Percentiles rank a stretch among this genome's conserved stretches.
phyloP scores from a whole-genome alignment of 2,888 invertebrate species.

The Orthosia gracilis region DNA sequence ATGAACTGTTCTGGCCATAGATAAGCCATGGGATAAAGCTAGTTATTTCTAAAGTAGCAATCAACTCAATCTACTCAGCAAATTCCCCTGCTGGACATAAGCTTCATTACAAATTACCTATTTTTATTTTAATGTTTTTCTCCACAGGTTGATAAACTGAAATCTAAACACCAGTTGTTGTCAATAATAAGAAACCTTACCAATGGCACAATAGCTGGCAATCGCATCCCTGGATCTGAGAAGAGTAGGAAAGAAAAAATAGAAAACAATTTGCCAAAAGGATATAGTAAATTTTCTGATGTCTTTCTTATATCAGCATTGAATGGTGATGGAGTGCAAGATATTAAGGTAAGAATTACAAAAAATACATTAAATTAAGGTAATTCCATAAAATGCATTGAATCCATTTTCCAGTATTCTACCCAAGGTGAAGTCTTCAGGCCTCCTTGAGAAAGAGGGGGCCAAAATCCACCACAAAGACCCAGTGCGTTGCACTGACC shows the following conservation, averaged over 20 bases:
- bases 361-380: no score
- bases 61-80: no score
- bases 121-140: slow-evolving; percentile 1
- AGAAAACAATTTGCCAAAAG: slow-evolving; percentile 71
- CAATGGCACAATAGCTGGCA: slow-evolving; percentile 89
- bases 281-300: slow-evolving; percentile 93
- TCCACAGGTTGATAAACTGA: slow-evolving; percentile 93
- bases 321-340: slow-evolving; percentile 94
- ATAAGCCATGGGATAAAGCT: no score
- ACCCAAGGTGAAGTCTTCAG: neutral
- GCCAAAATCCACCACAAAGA: neutral
- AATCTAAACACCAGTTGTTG: slow-evolving; percentile 94
- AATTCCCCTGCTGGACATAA: neutral
- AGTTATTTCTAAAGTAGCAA: neutral
- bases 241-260: slow-evolving; percentile 69
- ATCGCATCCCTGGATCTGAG: slow-evolving; percentile 77
- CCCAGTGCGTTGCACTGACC: neutral
- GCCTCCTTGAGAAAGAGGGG: neutral
- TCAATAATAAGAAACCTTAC: slow-evolving; percentile 93
- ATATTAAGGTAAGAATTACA: slow-evolving; percentile 91
- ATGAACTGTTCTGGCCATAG: neutral
- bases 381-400: no score
- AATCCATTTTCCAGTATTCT: neutral
- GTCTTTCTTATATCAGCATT: slow-evolving; percentile 98
- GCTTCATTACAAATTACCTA: neutral